phyloP scores from a whole-genome alignment of 2,797 vertebrate species.

The Phaenicophaeus curvirostris region DNA sequence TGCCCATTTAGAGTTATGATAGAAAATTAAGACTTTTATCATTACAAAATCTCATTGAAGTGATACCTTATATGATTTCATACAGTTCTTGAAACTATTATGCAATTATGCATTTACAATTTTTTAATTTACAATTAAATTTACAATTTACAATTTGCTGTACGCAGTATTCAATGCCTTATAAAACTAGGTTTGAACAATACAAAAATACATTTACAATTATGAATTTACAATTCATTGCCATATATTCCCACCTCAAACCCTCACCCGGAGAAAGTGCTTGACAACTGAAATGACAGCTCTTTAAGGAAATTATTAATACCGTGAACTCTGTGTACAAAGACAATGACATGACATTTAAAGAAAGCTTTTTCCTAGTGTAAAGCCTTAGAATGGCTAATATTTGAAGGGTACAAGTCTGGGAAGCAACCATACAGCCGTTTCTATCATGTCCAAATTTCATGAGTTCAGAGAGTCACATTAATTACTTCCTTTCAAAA shows the following conservation, averaged over 20 bases:
- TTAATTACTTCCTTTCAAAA: neutral
- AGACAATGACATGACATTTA: neutral
- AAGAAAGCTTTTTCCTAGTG: neutral
- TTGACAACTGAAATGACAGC: neutral
- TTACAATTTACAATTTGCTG: too few relatives aligned
- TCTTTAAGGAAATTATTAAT: neutral
- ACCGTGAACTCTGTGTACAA: neutral
- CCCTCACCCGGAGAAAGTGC: neutral
- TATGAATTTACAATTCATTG: neutral
- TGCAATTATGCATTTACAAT: neutral
- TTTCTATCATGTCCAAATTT: neutral
- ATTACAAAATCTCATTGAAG: neutral
- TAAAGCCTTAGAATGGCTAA: neutral
- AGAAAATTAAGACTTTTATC: neutral
- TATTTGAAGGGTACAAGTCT: neutral
- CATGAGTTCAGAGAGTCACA: neutral
- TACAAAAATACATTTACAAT: neutral
- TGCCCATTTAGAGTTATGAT: neutral
- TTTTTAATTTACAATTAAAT: too few relatives aligned
- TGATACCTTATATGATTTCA: rapidly evolving
- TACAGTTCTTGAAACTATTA: neutral
- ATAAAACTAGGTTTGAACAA: too few relatives aligned
- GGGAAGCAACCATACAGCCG: neutral
- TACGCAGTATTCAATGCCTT: too few relatives aligned
- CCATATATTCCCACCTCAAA: neutral